Conservation (phyloP, 2,113 vertebrate genomes). For the Hippolais icterina region DNA sequence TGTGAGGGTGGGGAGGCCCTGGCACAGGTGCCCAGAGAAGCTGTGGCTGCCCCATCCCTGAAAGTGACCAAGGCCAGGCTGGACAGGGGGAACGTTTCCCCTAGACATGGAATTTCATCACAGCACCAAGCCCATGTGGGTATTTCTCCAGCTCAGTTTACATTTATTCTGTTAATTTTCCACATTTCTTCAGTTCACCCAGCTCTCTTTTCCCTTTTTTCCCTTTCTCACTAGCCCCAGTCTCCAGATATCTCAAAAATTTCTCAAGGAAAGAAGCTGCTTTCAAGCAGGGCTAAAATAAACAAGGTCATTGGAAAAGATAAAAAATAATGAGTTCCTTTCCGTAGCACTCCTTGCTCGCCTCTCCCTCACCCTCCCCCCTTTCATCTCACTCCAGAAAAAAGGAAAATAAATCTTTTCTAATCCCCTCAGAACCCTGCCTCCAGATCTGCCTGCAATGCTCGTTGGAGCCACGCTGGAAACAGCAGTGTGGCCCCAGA, state of each 20-base stretch:
- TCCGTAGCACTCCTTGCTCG: conserved; percentile 4
- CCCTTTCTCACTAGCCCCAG: neutral
- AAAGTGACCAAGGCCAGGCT: rapidly evolving
- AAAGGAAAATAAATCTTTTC: conserved; percentile 63
- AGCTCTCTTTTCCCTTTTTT: neutral
- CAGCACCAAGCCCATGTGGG: rapidly evolving
- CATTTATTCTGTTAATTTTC: neutral
- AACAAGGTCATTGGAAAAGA: conserved; percentile 72
- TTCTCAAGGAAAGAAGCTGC: neutral
- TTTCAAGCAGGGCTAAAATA: conserved; percentile 63
- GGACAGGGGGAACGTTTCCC: neutral
- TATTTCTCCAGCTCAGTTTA: neutral
- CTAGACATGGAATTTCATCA: neutral
- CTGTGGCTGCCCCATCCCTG: neutral
- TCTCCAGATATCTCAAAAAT: conserved; percentile 19
- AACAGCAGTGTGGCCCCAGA: neutral
- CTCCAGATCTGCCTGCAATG: neutral
- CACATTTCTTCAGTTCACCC: neutral
- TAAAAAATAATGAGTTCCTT: conserved; percentile 69
- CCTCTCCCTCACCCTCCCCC: neutral
- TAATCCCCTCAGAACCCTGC: conserved; percentile 58
- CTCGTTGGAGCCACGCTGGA: neutral
- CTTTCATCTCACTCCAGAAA: conserved; percentile 68
- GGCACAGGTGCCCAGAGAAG: neutral
- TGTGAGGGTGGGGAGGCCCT: neutral